phyloP scores from a whole-genome alignment of 2,888 invertebrate species.

The Hypena proboscidalis region DNA sequence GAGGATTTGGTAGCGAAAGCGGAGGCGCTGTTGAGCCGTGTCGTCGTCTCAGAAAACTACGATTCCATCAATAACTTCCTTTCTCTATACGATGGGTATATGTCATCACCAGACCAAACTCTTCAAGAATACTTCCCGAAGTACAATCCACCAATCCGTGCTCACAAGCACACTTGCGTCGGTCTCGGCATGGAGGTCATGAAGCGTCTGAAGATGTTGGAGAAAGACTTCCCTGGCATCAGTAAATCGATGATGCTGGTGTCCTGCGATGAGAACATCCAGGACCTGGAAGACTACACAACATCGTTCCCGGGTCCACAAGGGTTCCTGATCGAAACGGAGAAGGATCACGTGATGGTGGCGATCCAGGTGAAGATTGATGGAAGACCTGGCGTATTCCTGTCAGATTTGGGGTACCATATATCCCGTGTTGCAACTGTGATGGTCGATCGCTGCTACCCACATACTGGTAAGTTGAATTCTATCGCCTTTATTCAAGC shows the following conservation, averaged over 20 bases:
- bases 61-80: constrained; percentile 96
- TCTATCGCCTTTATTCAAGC: background rate
- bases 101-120: constrained; percentile 88
- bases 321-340: constrained; percentile 87
- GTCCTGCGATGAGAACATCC: constrained; percentile 95
- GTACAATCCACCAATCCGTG: constrained; percentile 93
- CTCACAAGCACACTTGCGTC: constrained; percentile 95
- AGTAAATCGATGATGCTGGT: constrained; percentile 90
- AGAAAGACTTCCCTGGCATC: constrained; percentile 88
- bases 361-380: constrained; percentile 91
- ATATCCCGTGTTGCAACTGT: constrained; percentile 94
- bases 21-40: constrained; percentile 93
- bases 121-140: constrained; percentile 91
- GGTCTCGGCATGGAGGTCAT: constrained; percentile 94
- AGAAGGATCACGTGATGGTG: constrained; percentile 95
- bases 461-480: constrained; percentile 90
- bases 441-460: constrained; percentile 94
- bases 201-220: constrained; percentile 86
- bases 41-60: constrained; percentile 94
- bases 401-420: constrained; percentile 96
- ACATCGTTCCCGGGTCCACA: constrained; percentile 86
- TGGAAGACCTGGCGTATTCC: constrained; percentile 90
- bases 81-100: constrained; percentile 87
- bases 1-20: constrained; percentile 93
- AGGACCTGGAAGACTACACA: constrained; percentile 86